Conservation (phyloP, 92 coral and sea anemone species). For the Actinernus sp. region DNA sequence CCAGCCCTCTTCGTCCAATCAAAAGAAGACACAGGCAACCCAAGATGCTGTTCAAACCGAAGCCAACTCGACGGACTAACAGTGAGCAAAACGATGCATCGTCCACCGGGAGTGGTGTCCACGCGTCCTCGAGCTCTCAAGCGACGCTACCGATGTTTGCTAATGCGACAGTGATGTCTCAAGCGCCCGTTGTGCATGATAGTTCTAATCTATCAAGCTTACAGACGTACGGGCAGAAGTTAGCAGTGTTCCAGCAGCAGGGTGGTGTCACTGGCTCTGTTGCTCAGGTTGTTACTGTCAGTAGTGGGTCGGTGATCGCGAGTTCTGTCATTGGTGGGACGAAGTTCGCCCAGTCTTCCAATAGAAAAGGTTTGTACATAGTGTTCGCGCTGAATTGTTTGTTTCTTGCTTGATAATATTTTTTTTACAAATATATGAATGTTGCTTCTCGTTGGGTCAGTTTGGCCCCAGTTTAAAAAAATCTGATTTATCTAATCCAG, state of each 20-base stretch:
- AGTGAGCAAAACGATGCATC: constrained; percentile 4
- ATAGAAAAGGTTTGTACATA: constrained; percentile 1
- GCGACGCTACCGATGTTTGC: constrained; percentile 28
- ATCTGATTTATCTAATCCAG: too few species aligned
- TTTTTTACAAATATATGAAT: background rate
- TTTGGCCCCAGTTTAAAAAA: background rate
- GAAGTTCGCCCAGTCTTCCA: constrained; percentile 7
- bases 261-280: constrained; percentile 3
- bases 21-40: constrained; percentile 48
- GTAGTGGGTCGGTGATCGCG: constrained; percentile 10
- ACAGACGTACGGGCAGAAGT: constrained; percentile 86
- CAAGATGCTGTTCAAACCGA: constrained; percentile 27
- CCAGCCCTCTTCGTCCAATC: constrained; percentile 37
- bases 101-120: too few species aligned
- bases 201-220: constrained; percentile 64
- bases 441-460: background rate
- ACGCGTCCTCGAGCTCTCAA: background rate
- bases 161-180: too few species aligned
- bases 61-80: constrained; percentile 2
- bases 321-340: too few species aligned
- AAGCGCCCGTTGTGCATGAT: constrained; percentile 30
- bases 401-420: too few species aligned
- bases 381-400: background rate
- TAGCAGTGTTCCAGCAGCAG: constrained; percentile 85
- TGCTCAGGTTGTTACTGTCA: constrained; percentile 4